Evolutionary conservation across 2,888 invertebrate species (phyloP).

Genomic region (Ctenicera cuprea): DNA sequence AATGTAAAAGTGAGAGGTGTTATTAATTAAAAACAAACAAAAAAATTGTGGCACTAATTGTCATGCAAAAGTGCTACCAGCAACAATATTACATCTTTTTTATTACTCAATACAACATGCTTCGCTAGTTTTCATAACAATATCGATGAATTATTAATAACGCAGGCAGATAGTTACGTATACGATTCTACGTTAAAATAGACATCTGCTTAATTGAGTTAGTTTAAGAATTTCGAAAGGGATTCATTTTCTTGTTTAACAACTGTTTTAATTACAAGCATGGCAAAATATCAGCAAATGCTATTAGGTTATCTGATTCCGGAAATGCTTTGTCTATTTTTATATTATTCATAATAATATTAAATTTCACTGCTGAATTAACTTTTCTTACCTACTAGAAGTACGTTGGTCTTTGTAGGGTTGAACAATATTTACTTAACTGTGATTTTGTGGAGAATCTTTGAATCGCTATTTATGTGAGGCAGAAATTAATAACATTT

Average conservation of each 20-base stretch:
- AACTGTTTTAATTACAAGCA: background rate
- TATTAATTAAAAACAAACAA: background rate
- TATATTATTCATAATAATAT: too few species aligned
- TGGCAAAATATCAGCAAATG: background rate
- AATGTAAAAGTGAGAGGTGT: conserved; percentile 22
- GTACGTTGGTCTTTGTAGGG: too few species aligned
- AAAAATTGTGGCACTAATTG: conserved; percentile 20
- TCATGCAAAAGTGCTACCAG: background rate
- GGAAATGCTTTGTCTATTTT: background rate
- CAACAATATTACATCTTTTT: conserved; percentile 23
- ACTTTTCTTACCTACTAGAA: too few species aligned
- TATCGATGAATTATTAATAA: conserved; percentile 33
- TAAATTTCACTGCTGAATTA: too few species aligned
- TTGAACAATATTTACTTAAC: too few species aligned
- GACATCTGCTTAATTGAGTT: conserved; percentile 4
- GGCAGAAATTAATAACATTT: too few species aligned
- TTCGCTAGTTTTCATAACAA: conserved; percentile 33
- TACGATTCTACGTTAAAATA: conserved; percentile 9
- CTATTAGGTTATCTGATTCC: conserved; percentile 1
- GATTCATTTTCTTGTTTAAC: background rate
- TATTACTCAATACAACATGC: conserved; percentile 19
- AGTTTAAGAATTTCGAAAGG: background rate
- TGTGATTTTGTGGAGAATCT: too few species aligned
- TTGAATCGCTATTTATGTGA: too few species aligned
- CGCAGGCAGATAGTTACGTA: conserved; percentile 7